Base-by-base conservation (phyloP, 2,797 vertebrate species). In the Trachurus trachurus region DNA sequence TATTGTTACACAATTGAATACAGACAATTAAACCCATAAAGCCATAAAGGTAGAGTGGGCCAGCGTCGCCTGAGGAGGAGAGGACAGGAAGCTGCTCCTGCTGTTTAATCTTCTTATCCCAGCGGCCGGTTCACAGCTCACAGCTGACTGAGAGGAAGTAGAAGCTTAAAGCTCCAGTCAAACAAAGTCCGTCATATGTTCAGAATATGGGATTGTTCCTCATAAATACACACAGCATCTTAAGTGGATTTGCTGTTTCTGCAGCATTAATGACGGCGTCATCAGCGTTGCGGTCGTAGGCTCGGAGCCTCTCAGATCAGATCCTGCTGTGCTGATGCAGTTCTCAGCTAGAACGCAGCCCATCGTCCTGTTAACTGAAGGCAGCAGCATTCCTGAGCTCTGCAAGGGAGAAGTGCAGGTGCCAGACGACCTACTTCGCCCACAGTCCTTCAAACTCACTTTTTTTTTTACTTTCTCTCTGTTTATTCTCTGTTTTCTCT, bases 341-440 rank as follows among this genome's bases (percentile, higher is more conserved):
- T 16, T 64, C 57, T 53, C 37, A 60, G 61, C 2, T 76, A 26
- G 52, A 65, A 47, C 54, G 17, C 34, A 39, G 61, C 76, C 72
- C 69, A 78, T 49, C 58, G 12, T 44, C 66, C 50, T 64, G 54
- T 80, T 74, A 87, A 78, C 64, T 67, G 29, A 63, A 74, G 22
- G 62, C 78, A 42, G 63, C 44, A 21, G 40, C 89, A 89, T 89
- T 84, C 59, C 76, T 52, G 37, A 78, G 76, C 56, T 53, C 67
- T 42, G 19, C 6, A 9, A 42, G 58, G 71, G 50, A 47, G 50
- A 62, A 37, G 72, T 26, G n/a, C 81, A 80, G 82, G 81, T 85
- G 84, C 79, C 83, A 54, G 63, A 37, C 63, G 61, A 66, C 57
- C 79, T 63, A 57, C 76, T 79, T 54, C 72, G 40, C 77, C 70